Percentiles rank a stretch among this genome's conserved stretches.
Evolutionary conservation across 2,113 vertebrate genomes (phyloP).

Genomic region (Zootoca vivipara): DNA sequence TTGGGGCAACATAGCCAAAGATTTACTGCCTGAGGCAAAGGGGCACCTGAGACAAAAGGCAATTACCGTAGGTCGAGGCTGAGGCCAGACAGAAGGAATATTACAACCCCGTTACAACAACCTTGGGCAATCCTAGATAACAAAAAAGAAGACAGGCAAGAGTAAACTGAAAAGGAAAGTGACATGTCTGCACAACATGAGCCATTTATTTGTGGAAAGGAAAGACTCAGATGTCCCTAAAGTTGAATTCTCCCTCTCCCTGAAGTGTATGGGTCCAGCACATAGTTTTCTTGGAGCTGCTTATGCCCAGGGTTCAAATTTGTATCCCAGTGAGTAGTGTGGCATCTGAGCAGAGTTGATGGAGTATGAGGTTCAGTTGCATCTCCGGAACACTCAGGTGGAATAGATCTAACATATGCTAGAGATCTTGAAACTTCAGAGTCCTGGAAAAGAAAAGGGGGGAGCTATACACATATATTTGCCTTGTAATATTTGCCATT

Average conservation of each 20-base stretch:
- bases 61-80: not conserved
- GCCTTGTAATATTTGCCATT: too few species aligned
- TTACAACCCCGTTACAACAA: not conserved
- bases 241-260: not conserved
- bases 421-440: too few species aligned
- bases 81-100: not conserved
- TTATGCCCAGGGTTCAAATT: not conserved
- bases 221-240: not conserved
- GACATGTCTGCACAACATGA: not conserved
- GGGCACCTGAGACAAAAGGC: not conserved
- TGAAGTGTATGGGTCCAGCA: not conserved
- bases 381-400: too few species aligned
- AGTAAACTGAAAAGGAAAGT: not conserved
- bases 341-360: too few species aligned
- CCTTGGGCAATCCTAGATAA: too few species aligned
- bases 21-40: not conserved
- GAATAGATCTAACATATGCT: too few species aligned
- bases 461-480: too few species aligned
- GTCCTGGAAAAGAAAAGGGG: too few species aligned
- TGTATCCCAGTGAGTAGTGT: too few species aligned
- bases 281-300: not conserved
- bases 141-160: too few species aligned
- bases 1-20: not conserved
- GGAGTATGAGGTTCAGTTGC: too few species aligned
- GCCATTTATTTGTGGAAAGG: not conserved